Conservation (phyloP, 1,140 invertebrate genomes). For the Halesus radiatus region DNA sequence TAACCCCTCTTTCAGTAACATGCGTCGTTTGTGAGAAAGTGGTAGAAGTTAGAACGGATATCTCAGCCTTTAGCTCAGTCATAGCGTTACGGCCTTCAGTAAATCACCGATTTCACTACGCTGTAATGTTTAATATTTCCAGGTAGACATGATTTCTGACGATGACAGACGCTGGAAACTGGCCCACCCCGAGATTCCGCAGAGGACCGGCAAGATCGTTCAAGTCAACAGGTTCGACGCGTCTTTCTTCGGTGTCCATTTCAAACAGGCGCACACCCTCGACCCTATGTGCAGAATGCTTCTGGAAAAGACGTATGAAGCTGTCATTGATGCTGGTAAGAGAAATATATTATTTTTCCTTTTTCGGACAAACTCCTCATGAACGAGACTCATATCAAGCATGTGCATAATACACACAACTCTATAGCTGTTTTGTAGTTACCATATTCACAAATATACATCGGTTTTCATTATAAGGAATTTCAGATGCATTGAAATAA, state of each 20-base stretch:
- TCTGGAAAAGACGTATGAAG: slow-evolving; percentile 88
- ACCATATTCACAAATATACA: too few species aligned
- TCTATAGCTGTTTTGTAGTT: too few species aligned
- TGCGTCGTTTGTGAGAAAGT: too few species aligned
- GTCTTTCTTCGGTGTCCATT: slow-evolving; percentile 85
- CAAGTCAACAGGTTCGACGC: slow-evolving; percentile 87
- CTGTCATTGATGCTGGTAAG: slow-evolving; percentile 89
- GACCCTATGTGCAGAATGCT: slow-evolving; percentile 91
- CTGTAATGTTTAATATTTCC: neutral
- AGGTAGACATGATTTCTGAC: slow-evolving; percentile 85
- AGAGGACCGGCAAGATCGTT: slow-evolving; percentile 84
- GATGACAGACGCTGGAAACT: slow-evolving; percentile 83
- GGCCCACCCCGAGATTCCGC: slow-evolving; percentile 79
- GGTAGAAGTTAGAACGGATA: too few species aligned
- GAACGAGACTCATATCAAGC: too few species aligned
- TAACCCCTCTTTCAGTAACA: too few species aligned
- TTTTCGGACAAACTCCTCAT: too few species aligned
- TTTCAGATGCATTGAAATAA: neutral
- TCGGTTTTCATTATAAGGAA: neutral
- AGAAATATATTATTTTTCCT: neutral
- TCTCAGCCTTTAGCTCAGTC: too few species aligned
- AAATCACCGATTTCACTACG: too few species aligned
- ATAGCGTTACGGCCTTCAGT: too few species aligned
- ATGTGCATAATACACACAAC: too few species aligned
- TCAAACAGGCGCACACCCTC: slow-evolving; percentile 87